Base-by-base conservation (phyloP, 2,888 invertebrate species). In the Spisula solida region DNA sequence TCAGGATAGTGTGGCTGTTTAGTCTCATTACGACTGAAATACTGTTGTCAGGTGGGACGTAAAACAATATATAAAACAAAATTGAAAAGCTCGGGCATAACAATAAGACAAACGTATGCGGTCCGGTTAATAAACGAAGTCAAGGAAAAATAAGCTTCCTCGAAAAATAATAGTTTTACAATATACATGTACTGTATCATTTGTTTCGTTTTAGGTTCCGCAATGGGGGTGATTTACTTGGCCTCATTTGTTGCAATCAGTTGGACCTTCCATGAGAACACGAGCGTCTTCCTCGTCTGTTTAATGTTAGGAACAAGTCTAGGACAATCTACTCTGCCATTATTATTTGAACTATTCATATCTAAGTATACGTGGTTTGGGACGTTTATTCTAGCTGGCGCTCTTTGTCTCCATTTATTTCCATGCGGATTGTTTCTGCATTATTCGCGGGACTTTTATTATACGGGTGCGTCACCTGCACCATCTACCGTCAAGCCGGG, bases 341-440 rank as follows among this genome's bases (percentile, higher is more conserved):
- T 82, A n/a, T 18, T 89, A 16, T 85, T 75, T 78, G 89, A 89
- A 29, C 60, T 81, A n/a, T 83, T 85, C 25, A 81, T 89, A n/a
- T 31, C 81, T 5, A 25, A 84, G 60, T 89, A 87, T 25, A 70
- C 60, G 12, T 89, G 89, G 89, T 60, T 51, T 29, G 89, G 89
- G 0, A 80, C 87, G 0, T 87, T 89, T 41, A 20, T 87, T 8
- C 18, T 89, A 34, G 29, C 86, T 12, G 75, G 83, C 8, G 89
- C 56, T 8, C n/a, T 89, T 14, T 51, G 56, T 56, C 56, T 89
- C 10, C 86, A 89, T 47, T 51, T 82, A 34, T 31, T 89, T 18
- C 83, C 84, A 20, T 80, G 66, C n/a, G 89, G 86, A 25, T 16
- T 85, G 56, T 41, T 85, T 78, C 55, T 85, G 20, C 80, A 80